Base-by-base conservation (phyloP, 2,113 vertebrate species). In the Columba livia region DNA sequence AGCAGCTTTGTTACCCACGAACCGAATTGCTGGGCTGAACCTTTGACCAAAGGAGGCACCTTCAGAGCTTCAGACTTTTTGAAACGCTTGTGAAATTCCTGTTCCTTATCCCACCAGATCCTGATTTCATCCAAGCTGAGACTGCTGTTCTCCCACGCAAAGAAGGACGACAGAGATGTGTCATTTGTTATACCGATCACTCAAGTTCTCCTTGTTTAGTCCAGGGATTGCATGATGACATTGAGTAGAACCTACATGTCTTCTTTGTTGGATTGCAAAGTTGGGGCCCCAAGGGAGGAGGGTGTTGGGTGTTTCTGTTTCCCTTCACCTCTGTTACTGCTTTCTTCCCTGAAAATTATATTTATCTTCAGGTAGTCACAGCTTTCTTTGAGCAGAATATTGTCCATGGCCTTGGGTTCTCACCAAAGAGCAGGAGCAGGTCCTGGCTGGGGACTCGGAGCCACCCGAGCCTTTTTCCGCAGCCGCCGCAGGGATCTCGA, bases 181-280 rank as follows among this genome's bases (percentile, higher is more conserved):
- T 67, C 81, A 38, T 31, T 47, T 29, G 0, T 25, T 9, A 16
- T 48, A 19, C 48, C 25, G 8, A 6, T 69, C 54, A 12, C 51
- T 80, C 24, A 12, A 26, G 14, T 62, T 25, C 25, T 78, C 48
- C 48, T 53, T 21, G 11, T 73, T 85, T 50, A 51, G 53, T 18
- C 20, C 40, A 36, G 34, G 47, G 23, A 18, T 62, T 67, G 21
- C 21, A 3, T 29, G 15, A 23, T 57, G 12, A 5, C 2, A 2
- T 23, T 42, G 44, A 31, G 9, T 31, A 62, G 20, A n/a, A 11
- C 56, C 36, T 66, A 3, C 0, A 0, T 34, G 38, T 81, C 6
- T 0, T 56, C 50, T 56, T 29, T 12, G 8, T 50, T 58, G 51
- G 28, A 7, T 48, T 40, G 31, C 42, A 62, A 16, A 53, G 38